phyloP scores from a whole-genome alignment of 2,797 vertebrate species.

The Bradypodion pumilum region DNA sequence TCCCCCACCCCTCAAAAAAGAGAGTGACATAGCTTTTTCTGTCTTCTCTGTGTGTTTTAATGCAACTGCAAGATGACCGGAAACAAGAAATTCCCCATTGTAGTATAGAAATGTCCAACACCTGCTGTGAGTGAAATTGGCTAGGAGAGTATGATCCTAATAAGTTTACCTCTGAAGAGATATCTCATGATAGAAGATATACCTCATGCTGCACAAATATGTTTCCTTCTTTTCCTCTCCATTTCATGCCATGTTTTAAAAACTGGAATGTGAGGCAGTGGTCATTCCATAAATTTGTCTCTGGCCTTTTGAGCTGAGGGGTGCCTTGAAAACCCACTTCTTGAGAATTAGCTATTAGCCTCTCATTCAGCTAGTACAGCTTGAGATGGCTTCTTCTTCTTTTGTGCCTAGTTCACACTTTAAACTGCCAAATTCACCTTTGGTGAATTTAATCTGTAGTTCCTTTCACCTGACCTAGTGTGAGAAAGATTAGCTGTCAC shows the following conservation, averaged over 20 bases:
- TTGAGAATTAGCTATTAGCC: neutral
- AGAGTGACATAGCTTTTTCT: slow-evolving; percentile 36
- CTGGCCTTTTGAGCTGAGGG: neutral
- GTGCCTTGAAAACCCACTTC: neutral
- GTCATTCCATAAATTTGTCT: neutral
- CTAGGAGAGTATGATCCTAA: slow-evolving; percentile 66
- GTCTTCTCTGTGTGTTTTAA: slow-evolving; percentile 34
- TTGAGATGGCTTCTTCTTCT: too few species aligned
- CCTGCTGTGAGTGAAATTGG: slow-evolving; percentile 69
- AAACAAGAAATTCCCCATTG: slow-evolving; percentile 36
- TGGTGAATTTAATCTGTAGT: too few species aligned
- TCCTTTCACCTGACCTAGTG: too few species aligned
- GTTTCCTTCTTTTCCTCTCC: slow-evolving; percentile 37
- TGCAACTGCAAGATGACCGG: slow-evolving; percentile 48
- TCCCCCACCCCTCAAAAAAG: neutral
- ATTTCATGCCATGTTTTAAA: slow-evolving; percentile 31
- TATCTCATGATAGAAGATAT: slow-evolving; percentile 32
- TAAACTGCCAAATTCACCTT: too few species aligned
- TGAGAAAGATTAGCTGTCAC: too few species aligned
- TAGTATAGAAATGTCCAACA: slow-evolving; percentile 50
- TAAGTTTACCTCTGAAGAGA: slow-evolving; percentile 63
- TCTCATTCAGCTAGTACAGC: neutral
- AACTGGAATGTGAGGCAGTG: neutral
- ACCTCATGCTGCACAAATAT: slow-evolving; percentile 19
- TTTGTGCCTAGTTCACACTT: too few species aligned